These are phyloP conservation scores for Drosophila stalkeri DNA, from an alignment of 2,888 invertebrate species.

Conservation along the genomic window DNA sequence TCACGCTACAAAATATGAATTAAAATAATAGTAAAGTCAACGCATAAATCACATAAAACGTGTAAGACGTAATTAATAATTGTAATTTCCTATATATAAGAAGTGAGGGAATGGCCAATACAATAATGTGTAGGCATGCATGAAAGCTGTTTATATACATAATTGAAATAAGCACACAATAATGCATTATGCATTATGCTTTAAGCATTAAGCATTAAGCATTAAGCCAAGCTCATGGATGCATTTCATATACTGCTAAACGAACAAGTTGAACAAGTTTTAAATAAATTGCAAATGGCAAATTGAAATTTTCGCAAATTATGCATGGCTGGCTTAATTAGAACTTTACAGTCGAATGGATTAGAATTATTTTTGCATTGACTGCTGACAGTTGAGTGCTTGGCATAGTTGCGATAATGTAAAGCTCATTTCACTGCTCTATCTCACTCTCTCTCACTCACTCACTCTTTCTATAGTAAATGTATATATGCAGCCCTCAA, in stretches of 20 bases:
- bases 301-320: conserved; percentile 42
- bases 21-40: not conserved
- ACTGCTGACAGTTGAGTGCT: conserved; percentile 29
- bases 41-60: conserved; percentile 64
- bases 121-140: conserved; percentile 6
- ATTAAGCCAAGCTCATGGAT: not conserved
- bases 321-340: conserved; percentile 53
- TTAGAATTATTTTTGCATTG: conserved; percentile 44
- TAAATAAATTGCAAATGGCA: conserved; percentile 28
- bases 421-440: not conserved
- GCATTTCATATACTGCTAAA: not conserved
- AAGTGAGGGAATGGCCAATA: not conserved
- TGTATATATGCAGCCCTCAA: not conserved
- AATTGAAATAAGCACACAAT: conserved; percentile 39
- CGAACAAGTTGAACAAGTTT: conserved; percentile 13
- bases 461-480: not conserved
- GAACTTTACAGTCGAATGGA: conserved; percentile 55
- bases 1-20: not conserved
- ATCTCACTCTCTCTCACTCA: not conserved
- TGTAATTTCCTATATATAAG: conserved; percentile 51
- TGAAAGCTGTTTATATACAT: conserved; percentile 5
- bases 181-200: conserved; percentile 12
- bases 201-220: conserved; percentile 23
- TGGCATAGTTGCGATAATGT: conserved; percentile 10
- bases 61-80: conserved; percentile 71